Evolutionary conservation across 2,888 invertebrate species (phyloP).

Genomic region (Apeira syringaria): DNA sequence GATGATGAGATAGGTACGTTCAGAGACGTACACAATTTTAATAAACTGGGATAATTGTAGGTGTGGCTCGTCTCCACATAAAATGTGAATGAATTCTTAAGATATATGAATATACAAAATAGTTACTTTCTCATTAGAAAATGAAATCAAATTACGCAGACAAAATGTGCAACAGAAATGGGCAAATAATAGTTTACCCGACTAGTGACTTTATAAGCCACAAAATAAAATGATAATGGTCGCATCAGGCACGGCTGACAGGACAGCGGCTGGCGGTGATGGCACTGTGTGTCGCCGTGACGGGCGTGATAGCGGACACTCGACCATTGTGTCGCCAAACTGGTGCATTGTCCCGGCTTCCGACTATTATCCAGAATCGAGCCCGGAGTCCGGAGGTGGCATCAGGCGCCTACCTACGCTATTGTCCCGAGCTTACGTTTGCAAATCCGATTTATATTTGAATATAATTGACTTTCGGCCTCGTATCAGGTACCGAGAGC

Average conservation of each 20-base stretch:
- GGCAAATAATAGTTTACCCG: slow-evolving; percentile 40
- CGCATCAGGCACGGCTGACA: slow-evolving; percentile 35
- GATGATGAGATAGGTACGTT: no score
- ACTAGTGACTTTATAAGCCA: slow-evolving; percentile 56
- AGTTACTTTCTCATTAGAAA: no score
- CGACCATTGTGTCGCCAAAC: slow-evolving; percentile 39
- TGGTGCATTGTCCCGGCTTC: slow-evolving; percentile 41
- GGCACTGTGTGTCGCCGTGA: slow-evolving; percentile 12
- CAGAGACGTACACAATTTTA: no score
- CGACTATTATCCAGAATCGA: slow-evolving; percentile 49
- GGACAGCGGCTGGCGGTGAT: slow-evolving; percentile 35
- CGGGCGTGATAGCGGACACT: slow-evolving; percentile 45
- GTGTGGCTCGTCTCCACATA: no score
- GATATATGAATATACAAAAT: no score
- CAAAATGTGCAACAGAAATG: slow-evolving; percentile 14
- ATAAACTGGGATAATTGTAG: no score
- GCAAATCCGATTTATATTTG: slow-evolving; percentile 84
- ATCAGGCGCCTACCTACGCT: slow-evolving; percentile 69
- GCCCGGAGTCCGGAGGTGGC: slow-evolving; percentile 12
- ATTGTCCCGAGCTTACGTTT: slow-evolving; percentile 78
- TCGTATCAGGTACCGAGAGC: slow-evolving; percentile 71
- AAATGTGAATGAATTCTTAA: no score
- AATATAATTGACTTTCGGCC: slow-evolving; percentile 82
- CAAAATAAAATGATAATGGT: slow-evolving; percentile 50
- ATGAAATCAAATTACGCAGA: no score